Base-by-base conservation (phyloP, 1,140 invertebrate species). In the Chlorops oryzae region DNA sequence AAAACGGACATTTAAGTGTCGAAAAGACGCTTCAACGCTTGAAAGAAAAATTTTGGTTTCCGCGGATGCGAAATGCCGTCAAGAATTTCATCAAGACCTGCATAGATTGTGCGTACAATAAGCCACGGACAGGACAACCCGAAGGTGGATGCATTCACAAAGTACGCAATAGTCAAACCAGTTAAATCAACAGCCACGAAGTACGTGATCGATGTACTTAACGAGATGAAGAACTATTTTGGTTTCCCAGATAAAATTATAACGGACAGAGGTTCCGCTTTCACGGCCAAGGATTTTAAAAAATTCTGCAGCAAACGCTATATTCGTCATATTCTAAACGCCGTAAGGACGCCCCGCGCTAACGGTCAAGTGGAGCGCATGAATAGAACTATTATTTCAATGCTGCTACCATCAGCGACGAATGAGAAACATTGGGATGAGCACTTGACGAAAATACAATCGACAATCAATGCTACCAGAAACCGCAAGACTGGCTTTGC, bases 261-360 rank as follows among this genome's bases (percentile, higher is more conserved):
- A 3, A 56, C 51, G 0, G 73, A 75, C 25, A 35, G 59, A 49
- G 70, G 68, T 7, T 56, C 53, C 20, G 42, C 55, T n/a, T 72
- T 69, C 38, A 63, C 59, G 1, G 44, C 58, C 1, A 54, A 61
- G 15, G 9, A 44, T 6, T 64, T 72, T 35, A 27, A 45, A 23
- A 44, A 59, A 9, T 58, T 62, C 37, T 60, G 59, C 40, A 22
- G 41, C 10, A 24, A 57, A 15, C 37, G 59, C 6, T 51, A 51
- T 3, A 60, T 72, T 17, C 52, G 44, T 28, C 59, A 65, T 15
- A 38, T 65, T 0, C 13, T 56, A 13, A 72, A 64, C 52, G 64
- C 64, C 2, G 56, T 70, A 3, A 56, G 56, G 18, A 56, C 55
- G 20, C 59, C 65, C 0, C 50, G 61, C 18, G 62, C 55, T 2